Evolutionary conservation across 2,113 vertebrate species (phyloP).

Genomic region (Halichoeres trimaculatus): DNA sequence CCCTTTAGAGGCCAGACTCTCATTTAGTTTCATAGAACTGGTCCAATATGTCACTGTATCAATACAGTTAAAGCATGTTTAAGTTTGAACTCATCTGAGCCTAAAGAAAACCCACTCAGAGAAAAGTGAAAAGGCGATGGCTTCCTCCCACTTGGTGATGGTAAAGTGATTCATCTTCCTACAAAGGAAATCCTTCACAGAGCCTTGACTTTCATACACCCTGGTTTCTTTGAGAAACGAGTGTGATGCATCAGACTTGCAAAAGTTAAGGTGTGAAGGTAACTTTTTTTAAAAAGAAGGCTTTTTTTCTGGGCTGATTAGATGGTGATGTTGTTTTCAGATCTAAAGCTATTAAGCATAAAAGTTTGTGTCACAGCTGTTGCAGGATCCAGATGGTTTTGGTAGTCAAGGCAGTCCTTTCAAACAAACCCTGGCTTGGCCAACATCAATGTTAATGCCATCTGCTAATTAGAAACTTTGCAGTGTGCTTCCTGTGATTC

Average conservation of each 20-base stretch:
- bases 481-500: background rate
- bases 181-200: constrained; percentile 52
- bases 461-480: constrained; percentile 7
- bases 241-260: background rate
- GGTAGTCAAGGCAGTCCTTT: background rate
- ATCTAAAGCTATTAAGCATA: background rate
- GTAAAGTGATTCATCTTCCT: constrained; percentile 36
- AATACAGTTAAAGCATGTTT: constrained; percentile 8
- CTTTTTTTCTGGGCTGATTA: background rate
- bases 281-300: background rate
- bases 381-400: background rate
- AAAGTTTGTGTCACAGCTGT: constrained; percentile 8
- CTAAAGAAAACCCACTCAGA: background rate
- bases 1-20: background rate
- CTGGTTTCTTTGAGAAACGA: background rate
- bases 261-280: constrained; percentile 15
- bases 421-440: background rate
- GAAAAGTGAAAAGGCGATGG: background rate
- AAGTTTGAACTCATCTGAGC: background rate
- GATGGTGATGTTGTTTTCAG: background rate
- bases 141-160: constrained; percentile 23
- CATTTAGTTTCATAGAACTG: background rate
- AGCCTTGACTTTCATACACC: constrained; percentile 10
- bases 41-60: background rate
- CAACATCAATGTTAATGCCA: constrained; percentile 13